Conservation (phyloP, 2,797 vertebrate species). For the Hemitrygon akajei region DNA sequence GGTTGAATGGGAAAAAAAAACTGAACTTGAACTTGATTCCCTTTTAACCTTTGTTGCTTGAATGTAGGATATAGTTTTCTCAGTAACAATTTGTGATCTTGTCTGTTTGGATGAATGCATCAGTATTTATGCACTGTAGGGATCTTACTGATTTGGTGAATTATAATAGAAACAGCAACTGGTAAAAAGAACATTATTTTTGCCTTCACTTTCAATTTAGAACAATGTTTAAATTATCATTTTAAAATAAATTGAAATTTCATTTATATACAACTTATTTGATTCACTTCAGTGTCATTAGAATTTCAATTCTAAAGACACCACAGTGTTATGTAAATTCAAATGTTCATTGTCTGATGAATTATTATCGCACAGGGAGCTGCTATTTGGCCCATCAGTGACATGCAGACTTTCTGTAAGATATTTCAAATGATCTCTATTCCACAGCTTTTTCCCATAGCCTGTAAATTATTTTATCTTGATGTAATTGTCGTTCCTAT, state of each 20-base stretch:
- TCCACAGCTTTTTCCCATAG: too few relatives aligned
- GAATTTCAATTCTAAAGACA: too few relatives aligned
- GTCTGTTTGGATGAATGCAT: neutral
- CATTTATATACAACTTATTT: neutral
- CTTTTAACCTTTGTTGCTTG: neutral
- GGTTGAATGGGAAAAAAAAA: too few relatives aligned
- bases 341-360: too few relatives aligned
- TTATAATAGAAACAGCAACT: neutral
- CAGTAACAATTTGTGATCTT: conserved; percentile 5
- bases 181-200: neutral
- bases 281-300: too few relatives aligned
- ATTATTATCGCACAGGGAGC: too few relatives aligned
- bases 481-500: too few relatives aligned
- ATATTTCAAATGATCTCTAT: too few relatives aligned
- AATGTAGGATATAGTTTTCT: neutral
- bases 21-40: neutral
- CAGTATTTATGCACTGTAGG: neutral
- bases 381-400: too few relatives aligned
- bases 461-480: too few relatives aligned
- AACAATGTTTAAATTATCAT: neutral
- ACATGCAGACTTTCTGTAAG: too few relatives aligned
- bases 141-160: neutral
- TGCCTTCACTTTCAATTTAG: neutral
- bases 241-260: neutral
- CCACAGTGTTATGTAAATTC: too few relatives aligned